Evolutionary conservation across 2,113 vertebrate species (phyloP).

Genomic region (Pygathrix nemaeus): DNA sequence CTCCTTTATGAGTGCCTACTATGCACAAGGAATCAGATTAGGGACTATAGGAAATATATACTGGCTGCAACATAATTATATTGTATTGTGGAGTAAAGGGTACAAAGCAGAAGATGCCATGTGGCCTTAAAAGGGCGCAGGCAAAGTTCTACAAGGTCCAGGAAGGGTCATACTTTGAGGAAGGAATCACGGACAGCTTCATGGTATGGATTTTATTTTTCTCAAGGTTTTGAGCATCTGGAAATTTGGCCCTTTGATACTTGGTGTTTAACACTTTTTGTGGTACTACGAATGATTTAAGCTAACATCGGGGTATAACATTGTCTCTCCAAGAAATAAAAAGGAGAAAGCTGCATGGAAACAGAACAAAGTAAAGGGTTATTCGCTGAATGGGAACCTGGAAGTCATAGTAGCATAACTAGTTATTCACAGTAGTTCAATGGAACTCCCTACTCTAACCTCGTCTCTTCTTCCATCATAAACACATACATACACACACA

Average conservation of each 20-base stretch:
- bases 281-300: background rate
- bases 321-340: constrained; percentile 21
- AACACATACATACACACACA: background rate
- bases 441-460: background rate
- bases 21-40: background rate
- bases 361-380: background rate
- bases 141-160: background rate
- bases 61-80: background rate
- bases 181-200: background rate
- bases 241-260: constrained; percentile 18
- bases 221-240: constrained; percentile 15
- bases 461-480: background rate
- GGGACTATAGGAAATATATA: background rate
- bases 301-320: background rate
- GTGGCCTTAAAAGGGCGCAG: background rate
- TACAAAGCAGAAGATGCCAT: background rate
- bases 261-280: background rate
- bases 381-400: background rate
- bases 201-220: background rate
- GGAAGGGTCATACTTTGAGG: background rate
- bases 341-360: background rate
- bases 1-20: background rate
- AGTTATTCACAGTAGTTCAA: background rate
- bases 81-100: background rate
- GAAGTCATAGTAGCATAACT: background rate